These are phyloP conservation scores for Henicopernis longicauda DNA, from an alignment of 2,113 vertebrate species.

Conservation along the genomic window DNA sequence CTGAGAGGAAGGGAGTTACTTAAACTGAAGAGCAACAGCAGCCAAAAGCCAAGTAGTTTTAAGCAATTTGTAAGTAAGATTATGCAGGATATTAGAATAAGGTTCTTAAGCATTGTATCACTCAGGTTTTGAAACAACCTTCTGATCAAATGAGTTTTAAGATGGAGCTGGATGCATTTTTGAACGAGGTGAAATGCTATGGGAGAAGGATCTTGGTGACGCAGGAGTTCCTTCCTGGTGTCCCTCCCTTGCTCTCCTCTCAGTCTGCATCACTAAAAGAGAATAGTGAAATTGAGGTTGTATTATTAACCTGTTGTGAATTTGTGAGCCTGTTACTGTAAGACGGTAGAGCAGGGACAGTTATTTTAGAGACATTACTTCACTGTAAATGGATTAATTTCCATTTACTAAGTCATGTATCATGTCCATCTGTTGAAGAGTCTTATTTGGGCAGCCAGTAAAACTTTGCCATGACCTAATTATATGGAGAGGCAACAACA, in stretches of 20 bases:
- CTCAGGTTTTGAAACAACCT: not conserved
- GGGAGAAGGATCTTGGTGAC: accelerated
- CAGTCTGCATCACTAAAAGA: not conserved
- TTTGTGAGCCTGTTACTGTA: not conserved
- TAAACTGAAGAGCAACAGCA: not conserved
- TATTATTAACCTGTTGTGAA: not conserved
- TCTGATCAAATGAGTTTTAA: not conserved
- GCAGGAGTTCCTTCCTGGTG: not conserved
- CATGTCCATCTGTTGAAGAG: slow-evolving; percentile 44
- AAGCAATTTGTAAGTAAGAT: not conserved
- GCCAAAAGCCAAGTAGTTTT: not conserved
- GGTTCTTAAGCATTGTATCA: not conserved
- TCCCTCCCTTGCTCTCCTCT: not conserved
- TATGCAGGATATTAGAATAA: not conserved
- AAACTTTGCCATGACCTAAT: slow-evolving; percentile 43
- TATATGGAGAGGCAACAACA: not conserved
- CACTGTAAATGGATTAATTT: slow-evolving; percentile 48
- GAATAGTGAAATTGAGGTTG: not conserved
- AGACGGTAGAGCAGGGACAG: not conserved
- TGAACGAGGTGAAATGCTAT: not conserved
- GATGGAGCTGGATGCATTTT: not conserved
- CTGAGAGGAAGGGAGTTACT: not conserved
- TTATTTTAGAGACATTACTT: slow-evolving; percentile 71
- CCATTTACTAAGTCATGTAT: slow-evolving; percentile 27
- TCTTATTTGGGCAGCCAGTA: slow-evolving; percentile 21